Evolutionary conservation across 1,140 invertebrate species (phyloP).

Genomic region (Caenorhabditis elegans): WBcel235 BX284605.5:12328501-12329000

Average conservation of each 20-base stretch:
- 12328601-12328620: conserved; percentile 6
- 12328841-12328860: too few species aligned
- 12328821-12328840: not conserved
- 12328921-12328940: too few species aligned
- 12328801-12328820: not conserved
- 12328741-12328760: conserved; percentile 22
- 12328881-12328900: too few species aligned
- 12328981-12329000: too few species aligned
- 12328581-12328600: conserved; percentile 24
- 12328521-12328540: conserved; percentile 22
- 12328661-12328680: not conserved
- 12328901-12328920: too few species aligned
- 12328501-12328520: conserved; percentile 31
- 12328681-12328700: not conserved
- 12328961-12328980: too few species aligned
- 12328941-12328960: too few species aligned
- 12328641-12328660: conserved; percentile 28
- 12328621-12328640: conserved; percentile 7
- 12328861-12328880: too few species aligned
- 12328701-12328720: too few species aligned
- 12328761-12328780: not conserved
- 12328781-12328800: not conserved
- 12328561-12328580: conserved; percentile 12
- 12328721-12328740: conserved; percentile 11
- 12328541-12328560: conserved; percentile 22